phyloP scores from a whole-genome alignment of 2,113 vertebrate species.

The Zosterops lateralis region DNA sequence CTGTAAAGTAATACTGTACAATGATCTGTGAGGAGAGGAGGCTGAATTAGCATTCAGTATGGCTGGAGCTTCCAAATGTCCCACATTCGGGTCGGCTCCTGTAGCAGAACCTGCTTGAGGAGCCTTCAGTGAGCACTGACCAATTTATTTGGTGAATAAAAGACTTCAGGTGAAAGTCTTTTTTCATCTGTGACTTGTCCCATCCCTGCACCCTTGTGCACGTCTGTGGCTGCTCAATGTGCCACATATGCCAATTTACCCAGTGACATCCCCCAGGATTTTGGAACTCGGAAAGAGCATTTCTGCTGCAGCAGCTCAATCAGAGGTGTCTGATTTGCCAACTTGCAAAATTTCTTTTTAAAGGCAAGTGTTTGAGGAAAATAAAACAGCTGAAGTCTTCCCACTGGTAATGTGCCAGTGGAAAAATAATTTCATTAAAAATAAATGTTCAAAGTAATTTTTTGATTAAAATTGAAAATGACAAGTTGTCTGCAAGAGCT shows the following conservation, averaged over 20 bases:
- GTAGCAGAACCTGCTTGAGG: neutral
- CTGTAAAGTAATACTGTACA: slow-evolving; percentile 44
- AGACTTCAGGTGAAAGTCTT: neutral
- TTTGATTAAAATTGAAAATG: neutral
- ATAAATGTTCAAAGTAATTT: neutral
- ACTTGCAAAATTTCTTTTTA: neutral
- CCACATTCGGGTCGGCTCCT: neutral
- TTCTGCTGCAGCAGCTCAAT: neutral
- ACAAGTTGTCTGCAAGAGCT: neutral
- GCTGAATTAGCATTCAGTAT: neutral
- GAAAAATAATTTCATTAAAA: neutral
- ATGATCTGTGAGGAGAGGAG: slow-evolving; percentile 55
- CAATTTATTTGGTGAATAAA: neutral
- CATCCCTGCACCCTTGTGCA: neutral
- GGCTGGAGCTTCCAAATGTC: slow-evolving; percentile 15
- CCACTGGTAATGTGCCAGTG: neutral
- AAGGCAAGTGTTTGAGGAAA: neutral
- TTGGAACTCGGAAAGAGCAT: neutral
- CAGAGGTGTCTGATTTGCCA: neutral
- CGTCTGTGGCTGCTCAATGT: accelerated
- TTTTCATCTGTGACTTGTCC: neutral
- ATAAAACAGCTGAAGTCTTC: neutral
- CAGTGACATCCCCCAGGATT: neutral
- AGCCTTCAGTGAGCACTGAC: neutral
- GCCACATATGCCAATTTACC: accelerated